These are phyloP conservation scores for Neostethus bicornis DNA, from an alignment of 2,797 vertebrate species.

Conservation along the genomic window DNA sequence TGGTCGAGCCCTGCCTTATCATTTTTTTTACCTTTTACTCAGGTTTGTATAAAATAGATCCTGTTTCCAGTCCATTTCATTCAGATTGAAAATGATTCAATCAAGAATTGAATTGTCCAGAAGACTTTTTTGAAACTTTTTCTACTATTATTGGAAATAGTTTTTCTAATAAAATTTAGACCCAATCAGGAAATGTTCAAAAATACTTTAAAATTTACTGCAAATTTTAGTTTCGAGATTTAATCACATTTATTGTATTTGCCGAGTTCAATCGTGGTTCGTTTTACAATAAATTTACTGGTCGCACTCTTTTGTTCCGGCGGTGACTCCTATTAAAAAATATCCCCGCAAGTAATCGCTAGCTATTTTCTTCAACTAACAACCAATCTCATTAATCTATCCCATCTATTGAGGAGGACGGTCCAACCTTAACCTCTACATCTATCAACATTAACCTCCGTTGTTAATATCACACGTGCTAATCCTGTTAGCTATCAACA, in stretches of 20 bases:
- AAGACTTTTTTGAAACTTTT: too few species aligned
- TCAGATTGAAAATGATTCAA: too few species aligned
- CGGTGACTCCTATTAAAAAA: conserved; percentile 1
- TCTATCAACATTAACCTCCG: conserved; percentile 71
- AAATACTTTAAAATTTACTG: not conserved
- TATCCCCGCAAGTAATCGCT: conserved; percentile 44
- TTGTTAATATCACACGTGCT: conserved; percentile 59
- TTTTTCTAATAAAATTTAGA: not conserved
- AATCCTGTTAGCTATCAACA: conserved; percentile 62
- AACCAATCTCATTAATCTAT: conserved; percentile 55
- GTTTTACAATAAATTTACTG: not conserved
- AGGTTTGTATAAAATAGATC: too few species aligned
- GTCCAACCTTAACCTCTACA: conserved; percentile 57
- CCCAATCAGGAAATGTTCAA: not conserved
- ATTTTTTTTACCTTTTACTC: too few species aligned
- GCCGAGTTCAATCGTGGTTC: conserved; percentile 17
- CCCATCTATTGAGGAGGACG: conserved; percentile 33
- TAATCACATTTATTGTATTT: not conserved
- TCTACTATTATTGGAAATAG: not conserved
- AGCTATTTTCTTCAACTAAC: conserved; percentile 51
- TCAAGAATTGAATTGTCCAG: too few species aligned
- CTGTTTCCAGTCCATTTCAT: too few species aligned
- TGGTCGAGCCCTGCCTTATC: too few species aligned
- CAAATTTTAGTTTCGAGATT: not conserved
- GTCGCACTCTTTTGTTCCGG: conserved; percentile 18